Evolutionary conservation across 1,140 invertebrate species (phyloP).

Genomic region (Liolophura sinensis): DNA sequence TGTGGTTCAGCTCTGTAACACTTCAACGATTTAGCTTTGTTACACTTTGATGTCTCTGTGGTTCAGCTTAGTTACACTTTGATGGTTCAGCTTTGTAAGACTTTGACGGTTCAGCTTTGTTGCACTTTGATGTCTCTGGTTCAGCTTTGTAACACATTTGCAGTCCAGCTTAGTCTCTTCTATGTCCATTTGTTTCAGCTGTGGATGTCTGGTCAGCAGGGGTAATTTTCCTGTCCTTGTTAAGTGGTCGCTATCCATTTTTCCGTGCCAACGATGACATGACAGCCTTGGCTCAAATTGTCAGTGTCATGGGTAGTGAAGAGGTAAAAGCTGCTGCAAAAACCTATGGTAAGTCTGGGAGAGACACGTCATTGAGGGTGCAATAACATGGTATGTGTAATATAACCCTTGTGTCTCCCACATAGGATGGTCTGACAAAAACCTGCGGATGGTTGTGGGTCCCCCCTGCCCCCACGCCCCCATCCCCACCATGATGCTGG

Average conservation of each 20-base stretch:
- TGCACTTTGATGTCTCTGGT: no score
- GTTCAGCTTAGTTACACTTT: no score
- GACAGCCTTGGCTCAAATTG: conserved; percentile 80
- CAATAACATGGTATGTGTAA: not conserved
- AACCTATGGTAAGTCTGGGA: conserved; percentile 67
- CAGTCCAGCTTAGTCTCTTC: conserved; percentile 2
- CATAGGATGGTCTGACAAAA: not conserved
- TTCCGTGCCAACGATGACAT: conserved; percentile 81
- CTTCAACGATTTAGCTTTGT: no score
- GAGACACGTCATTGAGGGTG: not conserved
- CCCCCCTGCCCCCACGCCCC: no score
- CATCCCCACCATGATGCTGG: not conserved
- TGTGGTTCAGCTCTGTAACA: no score
- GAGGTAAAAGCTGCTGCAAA: conserved; percentile 71
- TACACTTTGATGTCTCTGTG: no score
- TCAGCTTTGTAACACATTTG: not conserved
- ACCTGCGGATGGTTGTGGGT: no score
- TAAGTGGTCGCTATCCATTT: conserved; percentile 81
- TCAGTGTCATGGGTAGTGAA: conserved; percentile 76
- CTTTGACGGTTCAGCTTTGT: no score
- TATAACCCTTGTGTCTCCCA: not conserved
- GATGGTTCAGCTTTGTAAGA: no score
- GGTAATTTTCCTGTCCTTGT: conserved; percentile 79
- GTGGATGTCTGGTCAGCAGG: conserved; percentile 91
- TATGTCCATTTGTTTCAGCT: conserved; percentile 59